phyloP scores from a whole-genome alignment of 2,797 vertebrate genomes.

The Varecia variegata region DNA sequence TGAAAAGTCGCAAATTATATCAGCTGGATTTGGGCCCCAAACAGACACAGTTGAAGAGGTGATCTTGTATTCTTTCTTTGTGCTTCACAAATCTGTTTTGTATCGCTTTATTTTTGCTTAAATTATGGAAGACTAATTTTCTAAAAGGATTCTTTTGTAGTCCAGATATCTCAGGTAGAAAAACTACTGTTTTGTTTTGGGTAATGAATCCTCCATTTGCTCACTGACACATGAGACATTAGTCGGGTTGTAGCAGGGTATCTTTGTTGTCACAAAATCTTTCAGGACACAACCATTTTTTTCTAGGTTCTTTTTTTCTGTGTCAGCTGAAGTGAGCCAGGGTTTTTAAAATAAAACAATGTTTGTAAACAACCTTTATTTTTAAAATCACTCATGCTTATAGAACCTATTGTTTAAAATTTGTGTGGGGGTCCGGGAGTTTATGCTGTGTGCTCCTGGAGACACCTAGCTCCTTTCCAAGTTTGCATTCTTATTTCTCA shows the following conservation, averaged over 20 bases:
- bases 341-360: conserved; percentile 19
- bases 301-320: background rate
- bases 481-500: background rate
- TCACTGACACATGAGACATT: accelerated
- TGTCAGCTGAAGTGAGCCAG: background rate
- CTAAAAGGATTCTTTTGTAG: background rate
- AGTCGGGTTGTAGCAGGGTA: background rate
- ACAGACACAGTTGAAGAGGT: background rate
- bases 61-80: background rate
- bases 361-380: background rate
- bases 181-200: background rate
- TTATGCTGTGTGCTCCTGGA: background rate
- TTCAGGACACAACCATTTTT: background rate
- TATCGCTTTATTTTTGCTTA: background rate
- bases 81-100: background rate
- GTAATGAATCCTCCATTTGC: background rate
- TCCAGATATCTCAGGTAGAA: background rate
- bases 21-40: background rate
- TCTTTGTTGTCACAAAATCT: background rate
- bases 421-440: background rate
- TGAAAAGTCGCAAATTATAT: background rate
- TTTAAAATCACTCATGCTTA: background rate
- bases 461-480: background rate
- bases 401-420: conserved; percentile 11
- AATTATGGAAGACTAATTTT: background rate